Evolutionary conservation across 2,888 invertebrate species (phyloP).

Genomic region (Napeogenes inachia): DNA sequence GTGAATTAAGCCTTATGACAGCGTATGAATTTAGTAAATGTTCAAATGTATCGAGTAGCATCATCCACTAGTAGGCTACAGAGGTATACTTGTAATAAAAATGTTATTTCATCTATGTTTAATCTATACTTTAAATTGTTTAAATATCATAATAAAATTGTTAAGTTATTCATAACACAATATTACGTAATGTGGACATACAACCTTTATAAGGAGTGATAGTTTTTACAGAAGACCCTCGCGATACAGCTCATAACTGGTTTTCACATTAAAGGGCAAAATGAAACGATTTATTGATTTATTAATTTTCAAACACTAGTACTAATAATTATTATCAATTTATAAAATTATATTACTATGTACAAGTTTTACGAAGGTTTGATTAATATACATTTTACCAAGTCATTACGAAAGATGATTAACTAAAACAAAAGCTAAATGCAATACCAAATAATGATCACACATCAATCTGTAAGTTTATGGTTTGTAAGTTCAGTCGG

Average conservation of each 20-base stretch:
- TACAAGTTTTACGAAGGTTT: conserved; percentile 29
- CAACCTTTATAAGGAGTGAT: conserved; percentile 72
- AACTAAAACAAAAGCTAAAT: conserved; percentile 22
- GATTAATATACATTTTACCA: conserved; percentile 22
- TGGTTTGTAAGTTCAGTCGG: not conserved
- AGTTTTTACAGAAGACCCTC: conserved; percentile 48
- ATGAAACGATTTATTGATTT: conserved; percentile 28
- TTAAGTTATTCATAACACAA: conserved; percentile 69
- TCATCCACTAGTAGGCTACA: conserved; percentile 13
- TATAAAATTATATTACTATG: conserved; percentile 37
- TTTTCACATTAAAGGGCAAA: conserved; percentile 20
- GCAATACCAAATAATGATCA: conserved; percentile 17
- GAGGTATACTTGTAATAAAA: conserved; percentile 56
- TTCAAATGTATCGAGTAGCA: conserved; percentile 7
- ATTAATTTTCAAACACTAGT: conserved; percentile 31
- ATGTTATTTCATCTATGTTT: conserved; percentile 56
- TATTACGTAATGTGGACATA: conserved; percentile 65
- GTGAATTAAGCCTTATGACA: conserved; percentile 2
- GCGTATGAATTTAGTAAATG: conserved; percentile 9
- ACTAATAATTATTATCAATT: conserved; percentile 33
- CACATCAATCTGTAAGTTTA: not conserved
- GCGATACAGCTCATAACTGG: conserved; percentile 32
- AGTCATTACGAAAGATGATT: conserved; percentile 11
- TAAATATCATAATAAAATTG: conserved; percentile 60
- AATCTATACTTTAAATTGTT: conserved; percentile 56